These are phyloP conservation scores for Aethina tumida DNA, from an alignment of 1,140 invertebrate genomes.

Conservation along the genomic window DNA sequence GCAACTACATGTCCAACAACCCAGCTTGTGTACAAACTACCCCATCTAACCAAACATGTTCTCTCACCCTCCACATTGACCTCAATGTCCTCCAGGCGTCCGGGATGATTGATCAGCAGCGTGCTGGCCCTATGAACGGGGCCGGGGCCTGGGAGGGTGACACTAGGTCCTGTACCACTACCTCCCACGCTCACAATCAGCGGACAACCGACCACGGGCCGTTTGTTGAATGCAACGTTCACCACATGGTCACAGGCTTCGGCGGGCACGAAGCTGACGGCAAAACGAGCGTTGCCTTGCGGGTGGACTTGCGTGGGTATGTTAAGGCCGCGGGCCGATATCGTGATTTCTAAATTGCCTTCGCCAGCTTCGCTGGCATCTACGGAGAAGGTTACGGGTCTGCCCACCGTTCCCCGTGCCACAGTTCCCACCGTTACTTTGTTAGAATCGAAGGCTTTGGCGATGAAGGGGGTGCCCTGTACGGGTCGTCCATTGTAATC, in stretches of 20 bases:
- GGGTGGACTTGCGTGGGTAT: slow-evolving; percentile 97
- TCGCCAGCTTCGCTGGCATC: slow-evolving; percentile 95
- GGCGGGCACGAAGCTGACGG: slow-evolving; percentile 89
- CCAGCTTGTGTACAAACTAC: neutral
- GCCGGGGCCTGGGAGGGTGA: slow-evolving; percentile 54
- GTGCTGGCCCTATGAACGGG: slow-evolving; percentile 53
- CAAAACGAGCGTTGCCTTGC: slow-evolving; percentile 79
- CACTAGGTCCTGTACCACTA: slow-evolving; percentile 63
- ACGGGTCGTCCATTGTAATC: slow-evolving; percentile 83
- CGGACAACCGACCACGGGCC: slow-evolving; percentile 67
- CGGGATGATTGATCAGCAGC: slow-evolving; percentile 58
- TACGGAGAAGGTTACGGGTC: slow-evolving; percentile 86
- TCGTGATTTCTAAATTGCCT: slow-evolving; percentile 95
- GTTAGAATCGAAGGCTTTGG: slow-evolving; percentile 90
- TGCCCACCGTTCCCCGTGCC: slow-evolving; percentile 67
- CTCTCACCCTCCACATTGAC: slow-evolving; percentile 86
- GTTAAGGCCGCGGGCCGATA: slow-evolving; percentile 84
- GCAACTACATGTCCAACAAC: too few species aligned
- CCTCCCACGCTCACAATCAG: slow-evolving; percentile 64
- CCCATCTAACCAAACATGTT: slow-evolving; percentile 4
- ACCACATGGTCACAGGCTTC: slow-evolving; percentile 90
- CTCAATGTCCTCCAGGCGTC: slow-evolving; percentile 83
- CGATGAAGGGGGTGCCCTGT: slow-evolving; percentile 82
- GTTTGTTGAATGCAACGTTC: slow-evolving; percentile 93
- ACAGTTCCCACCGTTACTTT: slow-evolving; percentile 66